Percentiles rank a stretch among this genome's conserved stretches.
These are phyloP conservation scores for Paedocypris sp. DNA, from an alignment of 2,113 vertebrate genomes.

Conservation along the genomic window DNA sequence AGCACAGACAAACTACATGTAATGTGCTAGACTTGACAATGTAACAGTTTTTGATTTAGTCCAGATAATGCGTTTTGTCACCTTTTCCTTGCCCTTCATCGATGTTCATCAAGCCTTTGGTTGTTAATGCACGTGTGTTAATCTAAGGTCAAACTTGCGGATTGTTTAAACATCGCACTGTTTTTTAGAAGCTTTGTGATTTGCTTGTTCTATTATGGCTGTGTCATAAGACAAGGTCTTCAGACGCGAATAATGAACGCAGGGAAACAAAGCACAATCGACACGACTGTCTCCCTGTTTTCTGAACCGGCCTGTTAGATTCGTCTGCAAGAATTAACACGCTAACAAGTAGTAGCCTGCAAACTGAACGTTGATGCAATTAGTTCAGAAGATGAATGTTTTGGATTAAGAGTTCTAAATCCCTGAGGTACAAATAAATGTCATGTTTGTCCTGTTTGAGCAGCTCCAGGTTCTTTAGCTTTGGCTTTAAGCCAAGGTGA, in stretches of 20 bases:
- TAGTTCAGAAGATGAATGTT: neutral
- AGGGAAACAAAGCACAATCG: conserved; percentile 5
- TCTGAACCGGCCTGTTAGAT: neutral
- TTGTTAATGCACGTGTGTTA: neutral
- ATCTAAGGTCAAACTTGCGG: neutral
- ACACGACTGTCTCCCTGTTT: neutral
- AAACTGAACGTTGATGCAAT: neutral
- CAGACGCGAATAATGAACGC: neutral
- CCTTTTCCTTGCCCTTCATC: too few species aligned
- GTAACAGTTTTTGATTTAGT: neutral
- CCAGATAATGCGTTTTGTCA: too few species aligned
- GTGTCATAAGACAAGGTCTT: neutral
- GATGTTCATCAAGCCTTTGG: too few species aligned
- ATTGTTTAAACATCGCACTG: neutral
- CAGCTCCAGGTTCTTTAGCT: too few species aligned
- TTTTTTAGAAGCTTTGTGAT: neutral
- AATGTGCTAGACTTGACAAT: neutral
- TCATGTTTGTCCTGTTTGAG: too few species aligned
- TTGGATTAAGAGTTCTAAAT: neutral
- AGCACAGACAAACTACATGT: neutral
- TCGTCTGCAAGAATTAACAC: neutral
- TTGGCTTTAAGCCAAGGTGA: too few species aligned
- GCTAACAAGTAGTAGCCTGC: neutral
- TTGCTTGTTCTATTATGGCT: neutral
- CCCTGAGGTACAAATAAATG: neutral